Evolutionary conservation across 2,888 invertebrate genomes (phyloP).

Genomic region (Leptothorax acervorum): DNA sequence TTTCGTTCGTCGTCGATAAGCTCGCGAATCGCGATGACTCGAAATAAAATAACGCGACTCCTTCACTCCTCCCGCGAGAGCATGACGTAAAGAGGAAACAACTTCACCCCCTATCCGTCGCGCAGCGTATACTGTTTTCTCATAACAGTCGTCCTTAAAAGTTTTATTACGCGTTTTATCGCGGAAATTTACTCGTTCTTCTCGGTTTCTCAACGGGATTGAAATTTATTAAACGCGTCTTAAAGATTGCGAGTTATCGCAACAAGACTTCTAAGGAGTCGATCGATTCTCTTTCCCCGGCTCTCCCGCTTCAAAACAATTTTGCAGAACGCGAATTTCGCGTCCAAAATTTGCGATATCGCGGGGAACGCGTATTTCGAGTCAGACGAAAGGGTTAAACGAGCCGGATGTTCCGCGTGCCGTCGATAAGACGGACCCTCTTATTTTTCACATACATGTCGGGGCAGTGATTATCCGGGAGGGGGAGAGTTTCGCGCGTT

Average conservation of each 20-base stretch:
- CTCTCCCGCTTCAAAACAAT: not conserved
- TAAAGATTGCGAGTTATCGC: not conserved
- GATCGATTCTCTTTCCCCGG: not conserved
- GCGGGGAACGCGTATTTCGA: too few species aligned
- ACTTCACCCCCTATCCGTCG: not conserved
- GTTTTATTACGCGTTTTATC: not conserved
- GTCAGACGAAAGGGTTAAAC: too few species aligned
- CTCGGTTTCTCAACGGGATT: not conserved
- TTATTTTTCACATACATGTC: too few species aligned
- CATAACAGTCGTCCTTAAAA: not conserved
- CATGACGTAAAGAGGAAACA: not conserved
- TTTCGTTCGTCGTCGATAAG: conserved; percentile 7
- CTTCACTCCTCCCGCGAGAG: not conserved
- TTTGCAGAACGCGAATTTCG: not conserved
- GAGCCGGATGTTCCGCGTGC: too few species aligned
- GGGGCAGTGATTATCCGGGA: too few species aligned
- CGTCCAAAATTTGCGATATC: conserved; percentile 14
- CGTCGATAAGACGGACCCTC: too few species aligned
- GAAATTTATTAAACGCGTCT: not conserved
- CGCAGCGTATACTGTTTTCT: not conserved
- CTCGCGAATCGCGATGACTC: not conserved
- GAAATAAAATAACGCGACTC: not conserved
- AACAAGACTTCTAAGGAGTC: not conserved
- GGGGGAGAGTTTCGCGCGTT: too few species aligned
- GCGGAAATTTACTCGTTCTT: not conserved